These are phyloP conservation scores for Hippasteria phrygiana DNA, from an alignment of 53 echinoderm and acorn worm species.

Conservation along the genomic window DNA sequence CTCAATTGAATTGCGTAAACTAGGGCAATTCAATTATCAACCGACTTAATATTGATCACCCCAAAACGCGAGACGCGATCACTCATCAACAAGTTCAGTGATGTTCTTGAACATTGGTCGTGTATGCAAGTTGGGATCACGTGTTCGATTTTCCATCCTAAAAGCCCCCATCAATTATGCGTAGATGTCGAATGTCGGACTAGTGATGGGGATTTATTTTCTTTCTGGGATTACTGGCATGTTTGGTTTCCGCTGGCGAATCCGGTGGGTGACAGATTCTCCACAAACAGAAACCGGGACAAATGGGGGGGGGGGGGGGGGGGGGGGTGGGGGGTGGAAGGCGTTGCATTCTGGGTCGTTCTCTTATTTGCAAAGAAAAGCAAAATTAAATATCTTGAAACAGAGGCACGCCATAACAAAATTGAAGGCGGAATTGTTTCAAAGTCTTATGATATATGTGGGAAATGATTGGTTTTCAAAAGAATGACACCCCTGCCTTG, in stretches of 20 bases:
- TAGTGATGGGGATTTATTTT: neutral
- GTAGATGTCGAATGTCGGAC: neutral
- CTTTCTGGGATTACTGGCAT: neutral
- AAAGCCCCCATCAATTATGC: neutral
- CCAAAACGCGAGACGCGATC: neutral
- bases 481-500: too few relatives aligned
- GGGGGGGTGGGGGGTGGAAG: too few relatives aligned
- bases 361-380: too few relatives aligned
- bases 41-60: slow-evolving; percentile 8
- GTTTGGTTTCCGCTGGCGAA: neutral
- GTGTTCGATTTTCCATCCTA: neutral
- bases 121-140: neutral
- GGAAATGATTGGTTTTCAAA: too few relatives aligned
- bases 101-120: neutral
- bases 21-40: slow-evolving; percentile 60
- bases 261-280: too few relatives aligned
- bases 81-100: slow-evolving; percentile 51
- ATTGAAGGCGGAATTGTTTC: too few relatives aligned
- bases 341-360: too few relatives aligned
- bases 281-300: too few relatives aligned
- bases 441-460: too few relatives aligned
- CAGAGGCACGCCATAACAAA: too few relatives aligned
- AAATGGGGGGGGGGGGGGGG: too few relatives aligned
- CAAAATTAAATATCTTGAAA: too few relatives aligned
- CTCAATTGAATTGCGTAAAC: slow-evolving; percentile 41